Conservation (phyloP, 2,888 invertebrate genomes). For the Ellobium chinense region DNA sequence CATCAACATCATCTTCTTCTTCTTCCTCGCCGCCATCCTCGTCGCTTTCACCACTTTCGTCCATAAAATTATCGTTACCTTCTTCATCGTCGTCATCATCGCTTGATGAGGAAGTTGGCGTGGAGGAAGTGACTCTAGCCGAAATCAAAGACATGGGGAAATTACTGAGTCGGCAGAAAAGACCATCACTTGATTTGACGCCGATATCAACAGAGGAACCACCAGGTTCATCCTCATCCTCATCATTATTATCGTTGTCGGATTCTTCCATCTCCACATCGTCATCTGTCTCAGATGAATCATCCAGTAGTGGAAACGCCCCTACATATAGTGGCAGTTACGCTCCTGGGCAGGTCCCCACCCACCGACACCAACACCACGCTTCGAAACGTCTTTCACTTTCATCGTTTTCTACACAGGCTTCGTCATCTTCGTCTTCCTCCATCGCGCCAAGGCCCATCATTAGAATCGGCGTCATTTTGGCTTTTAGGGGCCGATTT, state of each 20-base stretch:
- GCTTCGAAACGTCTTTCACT: too few relatives aligned
- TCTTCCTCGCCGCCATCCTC: neutral
- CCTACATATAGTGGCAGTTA: too few relatives aligned
- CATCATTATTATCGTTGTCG: neutral
- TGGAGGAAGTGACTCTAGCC: too few relatives aligned
- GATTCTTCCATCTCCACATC: neutral
- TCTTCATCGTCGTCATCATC: neutral
- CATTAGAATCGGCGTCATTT: slow-evolving; percentile 73
- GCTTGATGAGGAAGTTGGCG: too few relatives aligned
- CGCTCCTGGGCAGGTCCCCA: too few relatives aligned
- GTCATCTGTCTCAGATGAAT: neutral
- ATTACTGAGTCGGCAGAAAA: too few relatives aligned
- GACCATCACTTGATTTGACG: neutral
- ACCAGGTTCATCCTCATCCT: slow-evolving; percentile 4
- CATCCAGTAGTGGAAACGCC: too few relatives aligned
- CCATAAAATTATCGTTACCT: neutral
- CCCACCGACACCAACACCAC: too few relatives aligned
- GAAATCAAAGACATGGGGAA: too few relatives aligned
- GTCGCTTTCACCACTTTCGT: neutral
- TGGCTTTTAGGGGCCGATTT: slow-evolving; percentile 62
- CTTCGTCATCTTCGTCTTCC: neutral
- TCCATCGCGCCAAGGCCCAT: neutral
- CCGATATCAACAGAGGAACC: neutral
- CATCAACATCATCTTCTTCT: neutral
- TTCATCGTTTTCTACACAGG: too few relatives aligned